Percentiles rank a stretch among this genome's conserved stretches.
These are phyloP conservation scores for Toxotes chatareus DNA, from an alignment of 2,113 vertebrate species.

Conservation along the genomic window DNA sequence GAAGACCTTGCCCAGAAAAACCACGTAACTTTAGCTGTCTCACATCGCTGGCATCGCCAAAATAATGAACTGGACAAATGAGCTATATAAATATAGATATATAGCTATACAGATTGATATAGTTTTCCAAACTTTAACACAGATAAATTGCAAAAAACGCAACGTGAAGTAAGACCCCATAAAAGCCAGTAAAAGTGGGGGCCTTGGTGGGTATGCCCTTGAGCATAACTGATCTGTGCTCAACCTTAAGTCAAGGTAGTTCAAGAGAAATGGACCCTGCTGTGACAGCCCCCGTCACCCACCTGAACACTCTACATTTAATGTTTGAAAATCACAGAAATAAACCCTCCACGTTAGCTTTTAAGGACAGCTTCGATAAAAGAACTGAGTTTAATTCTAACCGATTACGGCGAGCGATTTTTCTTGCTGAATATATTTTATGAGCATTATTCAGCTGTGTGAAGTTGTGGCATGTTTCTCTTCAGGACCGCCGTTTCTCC, in stretches of 20 bases:
- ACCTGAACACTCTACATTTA: slow-evolving; percentile 39
- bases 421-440: slow-evolving; percentile 41
- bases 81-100: slow-evolving; percentile 1
- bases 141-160: slow-evolving; percentile 64
- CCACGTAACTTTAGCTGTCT: slow-evolving; percentile 34
- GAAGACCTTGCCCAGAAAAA: slow-evolving; percentile 40
- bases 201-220: slow-evolving; percentile 36
- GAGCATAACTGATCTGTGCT: slow-evolving; percentile 56
- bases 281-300: slow-evolving; percentile 46
- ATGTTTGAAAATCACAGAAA: slow-evolving; percentile 31
- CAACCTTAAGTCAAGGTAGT: slow-evolving; percentile 52
- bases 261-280: slow-evolving; percentile 53
- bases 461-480: slow-evolving; percentile 60
- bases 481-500: slow-evolving; percentile 46
- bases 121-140: slow-evolving; percentile 55
- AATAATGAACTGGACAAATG: slow-evolving; percentile 1
- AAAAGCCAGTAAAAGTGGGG: slow-evolving; percentile 41
- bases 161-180: slow-evolving; percentile 65
- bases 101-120: background rate
- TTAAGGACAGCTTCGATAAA: slow-evolving; percentile 27
- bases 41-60: slow-evolving; percentile 29
- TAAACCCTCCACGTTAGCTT: slow-evolving; percentile 20
- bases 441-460: slow-evolving; percentile 54
- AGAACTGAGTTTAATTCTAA: slow-evolving; percentile 6
- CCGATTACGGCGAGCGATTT: slow-evolving; percentile 38